phyloP scores from a whole-genome alignment of 1,140 invertebrate species.

The Drosophila punjabiensis region DNA sequence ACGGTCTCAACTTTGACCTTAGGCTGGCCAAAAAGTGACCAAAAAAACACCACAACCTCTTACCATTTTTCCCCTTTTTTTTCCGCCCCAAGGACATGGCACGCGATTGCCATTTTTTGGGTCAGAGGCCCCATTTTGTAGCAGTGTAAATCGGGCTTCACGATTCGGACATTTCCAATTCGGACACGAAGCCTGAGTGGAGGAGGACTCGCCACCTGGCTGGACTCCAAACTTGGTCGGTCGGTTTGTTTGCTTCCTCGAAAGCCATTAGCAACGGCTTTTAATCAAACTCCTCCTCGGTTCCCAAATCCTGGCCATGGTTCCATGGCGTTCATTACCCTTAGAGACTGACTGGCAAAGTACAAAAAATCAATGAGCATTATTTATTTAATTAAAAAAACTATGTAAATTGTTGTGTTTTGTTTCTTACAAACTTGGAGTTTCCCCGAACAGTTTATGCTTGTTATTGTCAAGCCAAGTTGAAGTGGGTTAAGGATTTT shows the following conservation, averaged over 20 bases:
- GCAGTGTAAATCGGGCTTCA: conserved; percentile 23
- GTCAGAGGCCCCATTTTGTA: conserved; percentile 12
- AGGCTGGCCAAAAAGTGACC: conserved; percentile 21
- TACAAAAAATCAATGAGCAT: conserved; percentile 46
- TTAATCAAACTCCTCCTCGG: conserved; percentile 59
- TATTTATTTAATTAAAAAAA: conserved; percentile 46
- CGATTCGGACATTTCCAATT: conserved; percentile 40
- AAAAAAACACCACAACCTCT: background rate
- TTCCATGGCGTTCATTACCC: conserved; percentile 18
- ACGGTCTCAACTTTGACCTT: conserved; percentile 56
- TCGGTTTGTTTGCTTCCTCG: conserved; percentile 22
- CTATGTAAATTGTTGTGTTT: conserved; percentile 24
- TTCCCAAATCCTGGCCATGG: conserved; percentile 42
- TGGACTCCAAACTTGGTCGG: background rate
- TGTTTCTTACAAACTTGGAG: conserved; percentile 18
- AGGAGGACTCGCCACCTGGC: conserved; percentile 3
- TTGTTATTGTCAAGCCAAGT: background rate
- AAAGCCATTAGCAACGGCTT: conserved; percentile 73
- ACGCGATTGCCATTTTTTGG: conserved; percentile 44
- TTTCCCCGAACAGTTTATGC: background rate
- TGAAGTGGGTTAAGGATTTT: conserved; percentile 25
- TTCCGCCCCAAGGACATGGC: conserved; percentile 1
- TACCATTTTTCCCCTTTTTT: background rate
- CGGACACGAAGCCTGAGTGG: conserved; percentile 21
- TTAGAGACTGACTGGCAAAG: background rate